Conservation (phyloP, 2,888 invertebrate genomes). For the Ormyrus labotus region DNA sequence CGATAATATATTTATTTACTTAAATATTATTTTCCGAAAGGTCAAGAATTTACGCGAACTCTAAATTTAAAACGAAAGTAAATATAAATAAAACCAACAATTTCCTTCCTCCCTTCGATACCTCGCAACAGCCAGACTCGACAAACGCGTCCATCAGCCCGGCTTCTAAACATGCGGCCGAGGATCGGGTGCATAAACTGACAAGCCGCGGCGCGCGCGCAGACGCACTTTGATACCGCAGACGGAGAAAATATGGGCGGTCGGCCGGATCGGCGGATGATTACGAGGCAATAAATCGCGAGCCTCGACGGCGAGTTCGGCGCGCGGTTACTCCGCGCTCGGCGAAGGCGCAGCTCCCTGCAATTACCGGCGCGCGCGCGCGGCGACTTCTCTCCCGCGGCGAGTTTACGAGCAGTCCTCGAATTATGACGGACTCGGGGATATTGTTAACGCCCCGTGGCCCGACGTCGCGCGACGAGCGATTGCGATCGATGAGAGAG, state of each 20-base stretch:
- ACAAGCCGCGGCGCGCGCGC: background rate
- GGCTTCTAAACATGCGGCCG: too few species aligned
- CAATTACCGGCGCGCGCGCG: slow-evolving; percentile 24
- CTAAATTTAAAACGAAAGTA: too few species aligned
- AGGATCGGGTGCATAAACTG: too few species aligned
- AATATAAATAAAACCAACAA: too few species aligned
- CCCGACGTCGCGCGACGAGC: background rate
- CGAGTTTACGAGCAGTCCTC: background rate
- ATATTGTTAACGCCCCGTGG: slow-evolving; percentile 6
- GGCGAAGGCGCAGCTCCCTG: slow-evolving; percentile 43
- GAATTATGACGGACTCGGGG: slow-evolving; percentile 25
- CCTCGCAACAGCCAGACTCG: background rate
- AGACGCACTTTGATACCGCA: background rate
- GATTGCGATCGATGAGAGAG: background rate
- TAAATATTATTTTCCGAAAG: too few species aligned
- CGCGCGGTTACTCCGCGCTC: slow-evolving; percentile 24
- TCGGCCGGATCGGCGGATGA: slow-evolving; percentile 60
- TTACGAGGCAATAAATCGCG: slow-evolving; percentile 68
- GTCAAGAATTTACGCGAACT: too few species aligned
- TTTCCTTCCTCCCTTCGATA: background rate
- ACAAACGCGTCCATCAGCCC: too few species aligned
- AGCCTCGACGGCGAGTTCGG: slow-evolving; percentile 14
- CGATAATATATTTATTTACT: too few species aligned
- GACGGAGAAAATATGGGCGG: slow-evolving; percentile 61
- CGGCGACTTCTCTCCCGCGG: slow-evolving; percentile 4